Evolutionary conservation across 2,888 invertebrate species (phyloP).

Genomic region (Thalpophila matura): DNA sequence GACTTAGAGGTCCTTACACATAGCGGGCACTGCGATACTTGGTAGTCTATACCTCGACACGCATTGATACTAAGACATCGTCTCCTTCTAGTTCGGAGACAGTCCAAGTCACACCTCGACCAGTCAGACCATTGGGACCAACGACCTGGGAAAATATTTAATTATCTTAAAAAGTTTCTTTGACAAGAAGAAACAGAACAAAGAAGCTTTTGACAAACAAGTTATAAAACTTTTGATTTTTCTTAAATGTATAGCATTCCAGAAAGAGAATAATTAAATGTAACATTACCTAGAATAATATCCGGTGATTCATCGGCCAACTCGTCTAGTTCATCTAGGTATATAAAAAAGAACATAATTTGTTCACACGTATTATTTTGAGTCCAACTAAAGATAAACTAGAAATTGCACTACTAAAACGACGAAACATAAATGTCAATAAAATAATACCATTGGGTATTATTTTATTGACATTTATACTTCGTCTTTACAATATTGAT

Average conservation of each 20-base stretch:
- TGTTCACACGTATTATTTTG: too few species aligned
- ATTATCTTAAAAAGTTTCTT: neutral
- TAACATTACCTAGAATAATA: slow-evolving; percentile 76
- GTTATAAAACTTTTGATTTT: neutral
- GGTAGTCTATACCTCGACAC: slow-evolving; percentile 84
- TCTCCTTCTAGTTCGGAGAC: slow-evolving; percentile 95
- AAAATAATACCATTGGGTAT: too few species aligned
- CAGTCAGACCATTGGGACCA: slow-evolving; percentile 98
- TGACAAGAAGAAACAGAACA: neutral
- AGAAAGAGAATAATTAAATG: too few species aligned
- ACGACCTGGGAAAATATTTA: slow-evolving; percentile 86
- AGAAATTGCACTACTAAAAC: too few species aligned
- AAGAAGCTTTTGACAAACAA: too few species aligned
- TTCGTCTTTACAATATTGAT: too few species aligned
- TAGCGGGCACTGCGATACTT: slow-evolving; percentile 82
- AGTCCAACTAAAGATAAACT: too few species aligned
- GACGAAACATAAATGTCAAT: too few species aligned
- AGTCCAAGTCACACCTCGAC: slow-evolving; percentile 97
- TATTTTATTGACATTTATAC: too few species aligned
- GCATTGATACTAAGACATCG: slow-evolving; percentile 91
- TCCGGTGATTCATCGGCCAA: slow-evolving; percentile 86
- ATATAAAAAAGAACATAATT: slow-evolving; percentile 66
- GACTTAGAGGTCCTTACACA: slow-evolving; percentile 86
- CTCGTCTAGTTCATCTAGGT: slow-evolving; percentile 83
- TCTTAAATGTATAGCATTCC: too few species aligned